Evolutionary conservation across 1,140 invertebrate species (phyloP), one percentile per base, ranked within the genome.

Genomic region (Notospermus geniculatus): DNA sequence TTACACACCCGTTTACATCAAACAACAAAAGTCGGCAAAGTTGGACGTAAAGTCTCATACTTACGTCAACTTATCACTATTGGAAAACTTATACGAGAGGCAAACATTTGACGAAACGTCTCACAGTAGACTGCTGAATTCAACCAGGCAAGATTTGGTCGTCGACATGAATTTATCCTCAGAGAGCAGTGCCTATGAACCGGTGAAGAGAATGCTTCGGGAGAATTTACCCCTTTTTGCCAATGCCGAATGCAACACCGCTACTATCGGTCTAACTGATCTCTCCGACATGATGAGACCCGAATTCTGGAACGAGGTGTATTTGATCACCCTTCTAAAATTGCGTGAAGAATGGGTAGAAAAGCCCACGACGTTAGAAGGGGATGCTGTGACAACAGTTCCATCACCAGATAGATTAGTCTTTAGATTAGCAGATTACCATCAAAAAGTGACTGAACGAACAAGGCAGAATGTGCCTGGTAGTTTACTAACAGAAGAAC

Each of bases 211-310:
- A 4, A 36, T 36, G 32, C 32, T 36, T 4, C n/a, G 46, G 4
- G 4, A 50, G 4, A 4, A 50, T n/a, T 5, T 50, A 50, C 5
- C 46, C n/a, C 9, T n/a, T 5, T 5, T 50, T 19, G 4, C n/a
- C 19, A 5, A 50, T 50, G n/a, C 46, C 4, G n/a, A 50, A n/a
- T 7, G 5, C 19, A 5, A 27, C 4, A 5, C n/a, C 46, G 46
- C 4, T 7, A 4, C 5, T 4, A 7, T 50, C 5, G 9, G 19
- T 19, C n/a, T 50, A 50, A n/a, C 4, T 5, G 46, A 50, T 4
- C n/a, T 50, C 5, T 19, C 46, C 4, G 46, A 50, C n/a, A 50
- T 50, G n/a, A 50, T 50, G 46, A 5, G 46, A 50, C 46, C 46
- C 4, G 46, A 50, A 27, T 50, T 50, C n/a, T 50, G 46, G 46